These are phyloP conservation scores for Brachyhypopomus occidentalis DNA, from an alignment of 2,113 vertebrate genomes.

Conservation along the genomic window DNA sequence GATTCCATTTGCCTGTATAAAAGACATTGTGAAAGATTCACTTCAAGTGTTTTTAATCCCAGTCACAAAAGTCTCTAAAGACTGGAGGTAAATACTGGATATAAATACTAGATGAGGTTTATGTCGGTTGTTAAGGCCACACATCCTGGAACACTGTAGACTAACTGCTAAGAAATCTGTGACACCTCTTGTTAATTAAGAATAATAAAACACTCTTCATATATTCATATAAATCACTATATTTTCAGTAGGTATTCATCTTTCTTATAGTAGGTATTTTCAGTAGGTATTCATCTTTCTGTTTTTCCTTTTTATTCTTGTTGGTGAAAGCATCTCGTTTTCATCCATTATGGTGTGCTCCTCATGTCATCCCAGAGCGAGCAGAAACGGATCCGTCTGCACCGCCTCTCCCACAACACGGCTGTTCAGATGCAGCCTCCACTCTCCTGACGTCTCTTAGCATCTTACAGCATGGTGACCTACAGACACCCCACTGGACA, in stretches of 20 bases:
- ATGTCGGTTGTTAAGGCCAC: too few species aligned
- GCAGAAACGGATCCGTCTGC: background rate
- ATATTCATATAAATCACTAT: background rate
- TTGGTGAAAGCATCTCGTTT: constrained; percentile 17
- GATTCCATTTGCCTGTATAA: too few species aligned
- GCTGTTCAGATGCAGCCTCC: too few species aligned
- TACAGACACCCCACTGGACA: too few species aligned
- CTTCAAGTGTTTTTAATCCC: background rate
- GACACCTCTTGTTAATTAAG: background rate
- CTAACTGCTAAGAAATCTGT: background rate
- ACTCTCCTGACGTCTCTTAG: too few species aligned
- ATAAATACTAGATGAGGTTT: too few species aligned
- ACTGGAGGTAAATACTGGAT: too few species aligned
- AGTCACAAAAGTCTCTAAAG: too few species aligned
- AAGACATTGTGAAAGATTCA: too few species aligned
- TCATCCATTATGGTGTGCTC: constrained; percentile 34
- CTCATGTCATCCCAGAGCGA: constrained; percentile 17
- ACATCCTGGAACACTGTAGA: too few species aligned
- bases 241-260: background rate
- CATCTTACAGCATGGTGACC: too few species aligned
- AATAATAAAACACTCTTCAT: background rate
- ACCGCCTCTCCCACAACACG: too few species aligned
- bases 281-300: background rate
- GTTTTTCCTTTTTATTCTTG: background rate
- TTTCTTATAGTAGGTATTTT: background rate